Conservation (phyloP, 2,113 vertebrate genomes). For the Bothrops jararaca region DNA sequence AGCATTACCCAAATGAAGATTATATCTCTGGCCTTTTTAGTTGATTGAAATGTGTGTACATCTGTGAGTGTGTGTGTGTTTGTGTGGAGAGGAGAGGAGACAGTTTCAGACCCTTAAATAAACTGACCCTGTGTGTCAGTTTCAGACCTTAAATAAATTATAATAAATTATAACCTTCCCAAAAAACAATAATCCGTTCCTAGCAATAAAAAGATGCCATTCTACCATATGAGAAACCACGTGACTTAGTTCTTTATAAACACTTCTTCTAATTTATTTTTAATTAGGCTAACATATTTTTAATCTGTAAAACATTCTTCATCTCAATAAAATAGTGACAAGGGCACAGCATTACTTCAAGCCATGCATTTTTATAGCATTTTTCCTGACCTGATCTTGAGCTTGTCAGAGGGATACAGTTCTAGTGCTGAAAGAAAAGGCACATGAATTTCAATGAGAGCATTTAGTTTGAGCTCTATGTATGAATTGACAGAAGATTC, state of each 20-base stretch:
- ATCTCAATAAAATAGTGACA: background rate
- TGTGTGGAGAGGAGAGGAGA: no score
- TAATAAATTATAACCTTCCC: background rate
- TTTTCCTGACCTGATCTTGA: background rate
- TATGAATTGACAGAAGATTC: background rate
- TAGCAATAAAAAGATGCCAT: background rate
- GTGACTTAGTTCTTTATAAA: background rate
- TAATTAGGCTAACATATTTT: background rate
- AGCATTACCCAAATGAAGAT: conserved; percentile 19
- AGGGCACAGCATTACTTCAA: background rate
- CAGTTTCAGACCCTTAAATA: background rate
- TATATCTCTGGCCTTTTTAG: background rate
- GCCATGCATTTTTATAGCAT: background rate
- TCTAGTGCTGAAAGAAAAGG: background rate
- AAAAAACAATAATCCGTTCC: background rate
- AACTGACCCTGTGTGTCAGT: background rate
- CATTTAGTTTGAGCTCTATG: background rate
- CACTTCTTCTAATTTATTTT: background rate
- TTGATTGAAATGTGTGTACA: background rate
- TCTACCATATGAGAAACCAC: background rate
- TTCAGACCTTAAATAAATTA: background rate
- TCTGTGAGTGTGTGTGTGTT: background rate
- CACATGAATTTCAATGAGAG: background rate
- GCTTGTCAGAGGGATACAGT: background rate
- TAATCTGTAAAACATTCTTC: background rate